These are phyloP conservation scores for Trachymyrmex cornetzi DNA, from an alignment of 1,140 invertebrate genomes.

Conservation along the genomic window DNA sequence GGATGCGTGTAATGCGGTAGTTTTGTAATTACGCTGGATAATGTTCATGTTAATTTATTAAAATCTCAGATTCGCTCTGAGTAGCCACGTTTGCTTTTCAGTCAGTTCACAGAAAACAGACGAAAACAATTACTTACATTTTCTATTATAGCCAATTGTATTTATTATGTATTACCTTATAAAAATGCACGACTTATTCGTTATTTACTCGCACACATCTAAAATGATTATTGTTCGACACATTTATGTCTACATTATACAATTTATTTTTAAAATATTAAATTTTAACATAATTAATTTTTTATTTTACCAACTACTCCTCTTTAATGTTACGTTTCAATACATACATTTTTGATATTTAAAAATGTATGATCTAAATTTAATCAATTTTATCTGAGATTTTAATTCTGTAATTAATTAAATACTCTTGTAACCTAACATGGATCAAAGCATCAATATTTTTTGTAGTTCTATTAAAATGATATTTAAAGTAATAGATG, in stretches of 20 bases:
- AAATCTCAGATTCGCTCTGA: slow-evolving; percentile 5
- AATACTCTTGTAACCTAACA: background rate
- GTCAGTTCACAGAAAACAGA: background rate
- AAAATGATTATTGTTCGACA: background rate
- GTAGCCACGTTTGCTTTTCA: background rate
- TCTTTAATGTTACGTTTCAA: background rate
- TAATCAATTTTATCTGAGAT: background rate
- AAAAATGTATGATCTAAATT: background rate
- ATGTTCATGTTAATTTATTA: slow-evolving; percentile 7
- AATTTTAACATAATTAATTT: background rate
- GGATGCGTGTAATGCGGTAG: background rate
- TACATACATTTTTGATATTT: background rate
- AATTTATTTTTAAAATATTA: background rate
- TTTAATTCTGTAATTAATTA: slow-evolving; percentile 17
- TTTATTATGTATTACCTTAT: background rate
- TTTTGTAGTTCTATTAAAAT: slow-evolving; percentile 11
- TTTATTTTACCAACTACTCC: background rate
- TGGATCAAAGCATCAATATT: background rate
- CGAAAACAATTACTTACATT: background rate
- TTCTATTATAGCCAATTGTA: background rate
- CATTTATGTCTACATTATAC: background rate
- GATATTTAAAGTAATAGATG: background rate
- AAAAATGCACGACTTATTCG: background rate
- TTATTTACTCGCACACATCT: background rate
- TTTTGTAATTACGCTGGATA: slow-evolving; percentile 29